Conservation (phyloP, 2,888 invertebrate species). For the Carcina quercana region DNA sequence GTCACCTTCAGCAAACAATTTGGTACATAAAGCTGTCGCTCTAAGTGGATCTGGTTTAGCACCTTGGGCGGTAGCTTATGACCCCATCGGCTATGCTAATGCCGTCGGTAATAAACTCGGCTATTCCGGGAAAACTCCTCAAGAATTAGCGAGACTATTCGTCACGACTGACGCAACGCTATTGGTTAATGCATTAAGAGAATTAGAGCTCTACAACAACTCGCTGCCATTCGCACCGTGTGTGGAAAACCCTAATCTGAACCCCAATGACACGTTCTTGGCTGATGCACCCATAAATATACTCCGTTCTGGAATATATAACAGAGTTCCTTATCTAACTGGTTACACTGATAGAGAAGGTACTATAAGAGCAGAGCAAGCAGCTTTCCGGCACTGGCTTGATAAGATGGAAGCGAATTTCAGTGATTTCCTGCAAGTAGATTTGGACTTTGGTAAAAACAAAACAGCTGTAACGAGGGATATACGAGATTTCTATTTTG, state of each 20-base stretch:
- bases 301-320: constrained; percentile 41
- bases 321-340: constrained; percentile 46
- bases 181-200: constrained; percentile 29
- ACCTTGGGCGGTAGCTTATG: constrained; percentile 59
- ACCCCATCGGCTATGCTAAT: constrained; percentile 46
- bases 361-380: constrained; percentile 43
- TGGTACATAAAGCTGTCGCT: constrained; percentile 51
- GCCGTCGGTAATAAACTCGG: constrained; percentile 36
- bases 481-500: constrained; percentile 47
- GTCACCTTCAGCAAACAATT: constrained; percentile 33
- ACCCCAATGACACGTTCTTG: constrained; percentile 36
- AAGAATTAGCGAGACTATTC: constrained; percentile 37
- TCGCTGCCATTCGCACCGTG: constrained; percentile 58
- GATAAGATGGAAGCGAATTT: constrained; percentile 48
- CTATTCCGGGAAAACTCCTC: constrained; percentile 30
- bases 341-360: constrained; percentile 54
- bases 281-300: constrained; percentile 44
- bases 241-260: constrained; percentile 36
- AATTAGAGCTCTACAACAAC: constrained; percentile 44
- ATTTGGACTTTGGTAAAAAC: constrained; percentile 34
- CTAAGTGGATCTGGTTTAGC: constrained; percentile 55
- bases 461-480: constrained; percentile 24
- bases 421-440: constrained; percentile 45
- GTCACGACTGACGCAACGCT: constrained; percentile 29
- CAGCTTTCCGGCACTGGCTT: constrained; percentile 35